phyloP scores from a whole-genome alignment of 2,888 invertebrate genomes.

The Chymomyza fuscimana region DNA sequence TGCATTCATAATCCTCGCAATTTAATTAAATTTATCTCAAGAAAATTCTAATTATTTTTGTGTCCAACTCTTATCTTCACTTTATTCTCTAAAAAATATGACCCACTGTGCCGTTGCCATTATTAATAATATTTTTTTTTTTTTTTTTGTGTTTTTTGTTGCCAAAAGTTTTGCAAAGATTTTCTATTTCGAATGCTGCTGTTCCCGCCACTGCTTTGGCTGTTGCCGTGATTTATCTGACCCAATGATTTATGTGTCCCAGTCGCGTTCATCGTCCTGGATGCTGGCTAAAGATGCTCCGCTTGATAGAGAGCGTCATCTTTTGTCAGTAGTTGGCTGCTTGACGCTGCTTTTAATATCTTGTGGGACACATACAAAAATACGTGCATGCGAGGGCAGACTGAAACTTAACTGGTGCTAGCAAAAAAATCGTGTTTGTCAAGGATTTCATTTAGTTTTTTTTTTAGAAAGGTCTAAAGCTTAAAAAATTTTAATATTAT shows the following conservation, averaged over 20 bases:
- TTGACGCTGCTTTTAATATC: background rate
- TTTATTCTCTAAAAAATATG: constrained; percentile 27
- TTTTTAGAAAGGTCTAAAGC: too few relatives aligned
- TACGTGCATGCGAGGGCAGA: too few relatives aligned
- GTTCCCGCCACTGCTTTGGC: constrained; percentile 16
- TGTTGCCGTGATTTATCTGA: constrained; percentile 61
- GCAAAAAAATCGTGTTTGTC: too few relatives aligned
- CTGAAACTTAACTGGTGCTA: too few relatives aligned
- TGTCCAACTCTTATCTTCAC: background rate
- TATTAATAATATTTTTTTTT: constrained; percentile 61
- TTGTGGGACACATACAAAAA: too few relatives aligned
- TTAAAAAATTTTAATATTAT: too few relatives aligned
- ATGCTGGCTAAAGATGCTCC: constrained; percentile 43
- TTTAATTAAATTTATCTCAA: constrained; percentile 1
- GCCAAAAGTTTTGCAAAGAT: constrained; percentile 60
- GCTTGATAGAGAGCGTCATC: constrained; percentile 40
- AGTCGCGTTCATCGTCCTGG: constrained; percentile 16
- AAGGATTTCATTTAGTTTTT: too few relatives aligned
- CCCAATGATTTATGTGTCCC: constrained; percentile 58
- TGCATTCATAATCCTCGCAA: background rate
- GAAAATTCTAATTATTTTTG: constrained; percentile 5
- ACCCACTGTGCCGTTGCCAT: constrained; percentile 52
- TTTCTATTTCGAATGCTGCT: constrained; percentile 49
- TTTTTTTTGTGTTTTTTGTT: constrained; percentile 21
- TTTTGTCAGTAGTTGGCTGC: too few relatives aligned